A percentile compares a stretch with the other conserved stretches of the same genome.
Evolutionary conservation across 2,797 vertebrate species (phyloP).

Genomic region (Lateolabrax maculatus): DNA sequence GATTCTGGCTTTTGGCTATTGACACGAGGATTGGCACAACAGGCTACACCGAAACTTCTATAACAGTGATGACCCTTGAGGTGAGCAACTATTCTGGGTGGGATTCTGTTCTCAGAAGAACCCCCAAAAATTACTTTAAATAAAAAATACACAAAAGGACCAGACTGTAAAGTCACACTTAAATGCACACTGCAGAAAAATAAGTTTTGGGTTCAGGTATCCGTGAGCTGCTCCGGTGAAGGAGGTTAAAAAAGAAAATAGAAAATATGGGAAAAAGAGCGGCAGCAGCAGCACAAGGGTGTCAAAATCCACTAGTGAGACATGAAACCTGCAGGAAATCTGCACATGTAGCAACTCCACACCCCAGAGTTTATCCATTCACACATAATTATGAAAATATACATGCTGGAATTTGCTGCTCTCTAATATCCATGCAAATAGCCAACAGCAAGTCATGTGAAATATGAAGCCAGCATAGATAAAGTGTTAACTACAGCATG

Average conservation of each 20-base stretch:
- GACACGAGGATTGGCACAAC: neutral
- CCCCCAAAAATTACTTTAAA: neutral
- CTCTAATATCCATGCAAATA: conserved; percentile 25
- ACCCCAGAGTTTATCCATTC: conserved; percentile 18
- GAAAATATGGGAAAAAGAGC: conserved; percentile 2
- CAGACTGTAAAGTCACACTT: neutral
- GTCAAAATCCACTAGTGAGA: conserved; percentile 3
- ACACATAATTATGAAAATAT: conserved; percentile 37
- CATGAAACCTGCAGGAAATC: conserved; percentile 25
- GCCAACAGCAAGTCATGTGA: conserved; percentile 6
- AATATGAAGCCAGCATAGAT: conserved; percentile 10
- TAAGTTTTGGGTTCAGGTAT: neutral
- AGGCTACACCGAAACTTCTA: neutral
- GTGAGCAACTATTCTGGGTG: neutral
- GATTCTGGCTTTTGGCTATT: neutral
- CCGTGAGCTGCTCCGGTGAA: neutral
- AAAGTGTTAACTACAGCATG: neutral
- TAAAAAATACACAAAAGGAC: conserved; percentile 8
- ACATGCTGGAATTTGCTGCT: conserved; percentile 11
- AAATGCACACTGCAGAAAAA: conserved; percentile 14
- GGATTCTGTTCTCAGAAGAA: neutral
- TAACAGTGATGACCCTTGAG: neutral
- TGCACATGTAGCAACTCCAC: conserved; percentile 12
- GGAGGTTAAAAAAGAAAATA: conserved; percentile 4
- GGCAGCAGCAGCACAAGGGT: conserved; percentile 1